A percentile compares a stretch with the other conserved stretches of the same genome.
Conservation (phyloP, 1,140 invertebrate genomes). For the Psilanteris sp. region DNA sequence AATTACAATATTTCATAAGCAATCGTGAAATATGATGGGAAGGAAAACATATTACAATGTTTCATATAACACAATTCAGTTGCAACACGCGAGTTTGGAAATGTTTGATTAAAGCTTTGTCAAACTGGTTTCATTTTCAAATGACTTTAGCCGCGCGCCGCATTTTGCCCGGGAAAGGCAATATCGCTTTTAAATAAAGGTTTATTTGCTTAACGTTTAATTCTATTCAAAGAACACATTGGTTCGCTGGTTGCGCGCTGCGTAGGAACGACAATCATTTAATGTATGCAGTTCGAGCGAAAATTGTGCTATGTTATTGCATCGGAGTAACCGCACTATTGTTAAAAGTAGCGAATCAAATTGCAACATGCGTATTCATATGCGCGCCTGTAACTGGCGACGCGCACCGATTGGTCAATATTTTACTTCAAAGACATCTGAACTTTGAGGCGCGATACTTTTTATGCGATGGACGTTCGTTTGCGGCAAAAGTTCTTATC, state of each 20-base stretch:
- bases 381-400: not conserved
- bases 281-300: constrained; percentile 29
- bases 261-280: constrained; percentile 28
- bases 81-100: no score
- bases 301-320: constrained; percentile 46
- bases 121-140: no score
- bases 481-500: constrained; percentile 3
- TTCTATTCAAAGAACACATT: no score
- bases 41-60: no score
- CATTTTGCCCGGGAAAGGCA: no score
- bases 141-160: no score
- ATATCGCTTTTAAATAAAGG: not conserved
- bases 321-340: constrained; percentile 27
- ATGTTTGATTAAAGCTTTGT: no score
- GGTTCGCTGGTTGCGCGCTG: not conserved
- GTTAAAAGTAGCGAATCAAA: constrained; percentile 38
- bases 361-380: constrained; percentile 3
- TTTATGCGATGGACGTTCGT: not conserved
- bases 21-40: no score
- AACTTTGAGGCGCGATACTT: not conserved
- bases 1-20: no score
- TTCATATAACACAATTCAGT: no score
- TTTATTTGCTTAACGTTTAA: not conserved
- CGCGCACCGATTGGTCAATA: not conserved
- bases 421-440: constrained; percentile 2